Evolutionary conservation across 2,113 vertebrate species (phyloP).

Genomic region (Megaceryle maxima): DNA sequence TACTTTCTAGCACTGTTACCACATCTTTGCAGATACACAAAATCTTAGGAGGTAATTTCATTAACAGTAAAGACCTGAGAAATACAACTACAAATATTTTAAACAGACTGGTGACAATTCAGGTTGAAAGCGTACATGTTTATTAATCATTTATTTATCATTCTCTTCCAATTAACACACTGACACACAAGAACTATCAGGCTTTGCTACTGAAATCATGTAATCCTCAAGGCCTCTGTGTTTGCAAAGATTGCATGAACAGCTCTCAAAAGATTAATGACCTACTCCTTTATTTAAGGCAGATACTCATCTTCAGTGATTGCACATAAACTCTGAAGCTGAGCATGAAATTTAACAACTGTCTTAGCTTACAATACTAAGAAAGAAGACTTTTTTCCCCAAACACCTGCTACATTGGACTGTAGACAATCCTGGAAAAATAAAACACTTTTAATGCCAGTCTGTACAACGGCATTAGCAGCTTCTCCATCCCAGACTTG

Average conservation of each 20-base stretch:
- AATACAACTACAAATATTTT: not conserved
- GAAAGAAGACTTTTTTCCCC: not conserved
- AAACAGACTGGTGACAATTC: not conserved
- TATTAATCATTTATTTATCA: not conserved
- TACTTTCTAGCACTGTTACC: not conserved
- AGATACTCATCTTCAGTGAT: not conserved
- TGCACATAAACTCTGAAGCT: not conserved
- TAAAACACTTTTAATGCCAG: not conserved
- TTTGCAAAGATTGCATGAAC: not conserved
- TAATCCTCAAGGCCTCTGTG: not conserved
- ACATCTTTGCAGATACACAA: constrained; percentile 11
- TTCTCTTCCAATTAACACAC: not conserved
- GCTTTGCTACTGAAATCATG: not conserved
- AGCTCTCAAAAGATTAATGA: not conserved
- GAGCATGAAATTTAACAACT: not conserved
- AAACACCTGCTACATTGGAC: not conserved
- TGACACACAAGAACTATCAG: not conserved
- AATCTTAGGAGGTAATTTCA: constrained; percentile 4
- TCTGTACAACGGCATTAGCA: not conserved
- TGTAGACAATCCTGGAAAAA: not conserved
- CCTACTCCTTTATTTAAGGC: not conserved
- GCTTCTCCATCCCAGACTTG: not conserved
- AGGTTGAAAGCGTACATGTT: not conserved
- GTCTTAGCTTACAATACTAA: not conserved
- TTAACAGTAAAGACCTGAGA: not conserved